Evolutionary conservation across 2,888 invertebrate genomes (phyloP).

Genomic region (Acanthosepion lycidas): DNA sequence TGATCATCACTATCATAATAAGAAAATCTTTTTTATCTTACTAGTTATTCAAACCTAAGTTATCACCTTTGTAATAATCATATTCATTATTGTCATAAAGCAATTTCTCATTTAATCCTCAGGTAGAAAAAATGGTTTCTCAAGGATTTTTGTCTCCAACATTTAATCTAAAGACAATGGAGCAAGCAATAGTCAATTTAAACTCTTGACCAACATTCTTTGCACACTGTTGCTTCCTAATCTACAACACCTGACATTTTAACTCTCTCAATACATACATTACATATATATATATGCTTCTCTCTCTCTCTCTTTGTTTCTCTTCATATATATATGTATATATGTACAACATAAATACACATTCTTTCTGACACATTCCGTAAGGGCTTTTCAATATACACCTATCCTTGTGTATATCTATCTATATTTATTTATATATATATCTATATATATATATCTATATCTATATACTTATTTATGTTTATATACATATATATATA

Average conservation of each 20-base stretch:
- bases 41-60: not conserved
- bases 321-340: not conserved
- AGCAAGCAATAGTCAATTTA: not conserved
- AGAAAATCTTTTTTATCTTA: no score
- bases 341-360: not conserved
- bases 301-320: not conserved
- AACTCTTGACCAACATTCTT: not conserved
- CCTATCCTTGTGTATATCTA: not conserved
- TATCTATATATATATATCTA: not conserved
- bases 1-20: no score
- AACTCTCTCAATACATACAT: not conserved
- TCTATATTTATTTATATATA: not conserved
- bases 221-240: not conserved
- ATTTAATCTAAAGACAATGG: not conserved
- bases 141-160: not conserved
- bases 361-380: not conserved
- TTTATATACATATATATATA: not conserved
- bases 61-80: not conserved
- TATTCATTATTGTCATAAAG: not conserved
- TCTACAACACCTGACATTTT: not conserved
- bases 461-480: not conserved
- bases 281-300: not conserved
- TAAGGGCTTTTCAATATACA: conserved; percentile 9
- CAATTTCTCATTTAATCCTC: not conserved
- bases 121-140: conserved; percentile 2